Conservation (phyloP, 1,140 invertebrate species). For the Drosophila pectinifera region DNA sequence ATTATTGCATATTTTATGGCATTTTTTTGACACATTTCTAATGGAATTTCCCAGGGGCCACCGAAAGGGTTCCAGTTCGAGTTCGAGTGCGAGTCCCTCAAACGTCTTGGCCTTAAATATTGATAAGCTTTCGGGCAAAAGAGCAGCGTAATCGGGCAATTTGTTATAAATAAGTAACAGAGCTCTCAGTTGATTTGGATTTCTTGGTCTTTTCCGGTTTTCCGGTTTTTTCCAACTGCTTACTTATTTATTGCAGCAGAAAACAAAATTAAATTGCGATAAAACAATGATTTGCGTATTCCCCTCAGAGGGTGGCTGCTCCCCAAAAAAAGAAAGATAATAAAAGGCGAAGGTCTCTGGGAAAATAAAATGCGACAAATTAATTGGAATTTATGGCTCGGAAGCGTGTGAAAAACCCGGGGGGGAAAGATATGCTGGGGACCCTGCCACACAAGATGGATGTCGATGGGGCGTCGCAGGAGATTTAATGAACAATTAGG, state of each 20-base stretch:
- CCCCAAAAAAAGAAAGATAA: constrained; percentile 45
- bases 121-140: constrained; percentile 32
- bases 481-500: constrained; percentile 73
- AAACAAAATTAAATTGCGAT: constrained; percentile 72
- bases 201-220: constrained; percentile 3
- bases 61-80: too few species aligned
- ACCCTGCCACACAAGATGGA: constrained; percentile 26
- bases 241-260: constrained; percentile 61
- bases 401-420: constrained; percentile 54
- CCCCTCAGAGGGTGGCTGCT: constrained; percentile 7
- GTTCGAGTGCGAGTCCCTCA: background rate
- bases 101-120: constrained; percentile 44
- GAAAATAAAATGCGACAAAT: constrained; percentile 74
- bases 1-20: constrained; percentile 68
- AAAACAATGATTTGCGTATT: constrained; percentile 72
- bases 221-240: constrained; percentile 7
- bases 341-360: constrained; percentile 44
- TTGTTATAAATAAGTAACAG: constrained; percentile 66
- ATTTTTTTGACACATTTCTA: constrained; percentile 66
- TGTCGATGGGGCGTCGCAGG: constrained; percentile 28
- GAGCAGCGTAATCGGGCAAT: constrained; percentile 54
- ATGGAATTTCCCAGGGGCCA: constrained; percentile 44
- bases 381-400: constrained; percentile 74
- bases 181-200: constrained; percentile 38
- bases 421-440: constrained; percentile 1